Base-by-base conservation (phyloP, 2,888 invertebrate genomes). In the Himalopsyche kuldschensis region DNA sequence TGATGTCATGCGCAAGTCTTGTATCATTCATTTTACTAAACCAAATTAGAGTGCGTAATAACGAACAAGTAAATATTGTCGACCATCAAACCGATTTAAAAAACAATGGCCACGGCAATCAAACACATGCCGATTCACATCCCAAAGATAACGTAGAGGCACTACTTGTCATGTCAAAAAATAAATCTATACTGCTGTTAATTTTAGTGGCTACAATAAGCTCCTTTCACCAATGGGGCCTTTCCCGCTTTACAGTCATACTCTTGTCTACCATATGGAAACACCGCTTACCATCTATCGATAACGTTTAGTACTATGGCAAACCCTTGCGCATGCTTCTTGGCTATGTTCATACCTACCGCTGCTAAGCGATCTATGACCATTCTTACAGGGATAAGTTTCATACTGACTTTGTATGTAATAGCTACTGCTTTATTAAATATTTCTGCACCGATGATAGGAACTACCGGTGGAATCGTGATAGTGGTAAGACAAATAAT, bases 241-340 rank as follows among this genome's bases (percentile, higher is more conserved):
- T 92, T 97, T 86, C 95, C 96, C 30, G 94, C 96, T 85, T 93
- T 97, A 86, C 96, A 96, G 90, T 94, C 96, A 76, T 97, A 94
- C 89, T 95, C 97, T 79, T 95, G 95, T 88, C 91, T 96, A 88
- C 96, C 97, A 17, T 97, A 97, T 90, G 96, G 97, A 20, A 92
- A 93, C 88, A 90, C 91, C 76, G 93, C 95, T 0, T 97, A 96
- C 90, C 97, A 97, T 90, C 91, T 96, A 88, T 93, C 96, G 5
- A 95, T 94, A 79, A 93, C 95, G 82, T 91, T 97, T 86, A 93
- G 95, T 87, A 94, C 94, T 86, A 94, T 97, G 89, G 96, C 97
- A 35, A 97, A 96, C 90, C 97, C 97, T 47, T 89, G 94, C 32
- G 95, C 95, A 85, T 97, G 94, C 89, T 91, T 94, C 88, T 89